phyloP scores from a whole-genome alignment of 2,888 invertebrate species.

The Sphaerophoria taeniata region DNA sequence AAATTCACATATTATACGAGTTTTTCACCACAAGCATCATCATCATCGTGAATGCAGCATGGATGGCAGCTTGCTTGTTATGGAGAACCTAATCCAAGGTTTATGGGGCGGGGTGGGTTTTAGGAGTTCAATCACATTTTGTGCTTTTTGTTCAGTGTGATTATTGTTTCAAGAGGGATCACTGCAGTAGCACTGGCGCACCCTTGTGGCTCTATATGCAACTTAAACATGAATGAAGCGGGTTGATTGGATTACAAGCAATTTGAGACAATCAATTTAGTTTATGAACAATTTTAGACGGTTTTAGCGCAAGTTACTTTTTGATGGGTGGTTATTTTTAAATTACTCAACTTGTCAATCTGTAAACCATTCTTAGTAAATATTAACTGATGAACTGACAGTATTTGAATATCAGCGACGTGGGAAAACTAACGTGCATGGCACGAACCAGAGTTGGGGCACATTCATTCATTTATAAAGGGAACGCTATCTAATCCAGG shows the following conservation, averaged over 20 bases:
- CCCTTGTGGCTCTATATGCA: background rate
- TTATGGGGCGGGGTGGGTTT: too few species aligned
- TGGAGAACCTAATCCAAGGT: background rate
- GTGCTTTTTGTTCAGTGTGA: background rate
- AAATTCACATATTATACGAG: constrained; percentile 35
- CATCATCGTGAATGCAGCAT: background rate
- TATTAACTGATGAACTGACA: too few species aligned
- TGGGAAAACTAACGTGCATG: too few species aligned
- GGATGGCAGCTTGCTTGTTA: background rate
- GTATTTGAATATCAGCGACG: too few species aligned
- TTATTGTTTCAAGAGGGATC: background rate
- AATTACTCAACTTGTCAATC: too few species aligned
- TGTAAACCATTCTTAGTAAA: too few species aligned
- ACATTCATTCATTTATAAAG: too few species aligned
- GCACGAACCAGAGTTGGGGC: too few species aligned
- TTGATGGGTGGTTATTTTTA: too few species aligned
- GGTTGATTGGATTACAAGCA: constrained; percentile 54
- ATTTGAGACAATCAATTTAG: constrained; percentile 63
- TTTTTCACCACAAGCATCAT: background rate
- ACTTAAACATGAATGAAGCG: constrained; percentile 1
- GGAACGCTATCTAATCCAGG: too few species aligned
- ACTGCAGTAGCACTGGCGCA: background rate
- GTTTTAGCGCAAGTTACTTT: background rate
- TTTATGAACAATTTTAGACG: constrained; percentile 45
- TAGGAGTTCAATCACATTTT: too few species aligned